A percentile compares a stretch with the other conserved stretches of the same genome.
Evolutionary conservation across 2,888 invertebrate genomes (phyloP).

Genomic region (Drosophila mulleri): DNA sequence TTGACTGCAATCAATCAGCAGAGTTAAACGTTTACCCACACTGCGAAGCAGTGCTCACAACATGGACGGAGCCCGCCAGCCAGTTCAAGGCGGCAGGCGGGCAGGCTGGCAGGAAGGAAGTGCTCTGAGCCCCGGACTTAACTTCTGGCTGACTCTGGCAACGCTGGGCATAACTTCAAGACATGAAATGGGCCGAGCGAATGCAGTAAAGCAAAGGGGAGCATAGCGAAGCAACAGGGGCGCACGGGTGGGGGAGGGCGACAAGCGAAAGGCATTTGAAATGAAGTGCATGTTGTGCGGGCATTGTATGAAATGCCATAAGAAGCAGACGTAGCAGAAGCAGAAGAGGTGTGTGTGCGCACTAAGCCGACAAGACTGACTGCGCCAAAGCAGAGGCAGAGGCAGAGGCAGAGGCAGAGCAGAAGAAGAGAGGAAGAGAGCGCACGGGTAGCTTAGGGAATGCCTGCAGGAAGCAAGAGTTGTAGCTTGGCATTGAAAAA

Average conservation of each 20-base stretch:
- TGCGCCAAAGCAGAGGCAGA: conserved; percentile 27
- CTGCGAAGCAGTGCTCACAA: neutral
- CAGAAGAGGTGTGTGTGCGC: conserved; percentile 14
- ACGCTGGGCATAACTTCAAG: conserved; percentile 59
- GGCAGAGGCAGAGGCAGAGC: neutral
- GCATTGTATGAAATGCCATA: conserved; percentile 43
- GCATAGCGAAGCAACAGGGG: neutral
- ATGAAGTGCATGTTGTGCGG: conserved; percentile 72
- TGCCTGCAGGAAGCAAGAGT: conserved; percentile 50
- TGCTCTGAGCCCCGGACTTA: conserved; percentile 54
- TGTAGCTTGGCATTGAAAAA: conserved; percentile 73
- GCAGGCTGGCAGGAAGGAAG: conserved; percentile 73
- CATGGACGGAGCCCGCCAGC: neutral
- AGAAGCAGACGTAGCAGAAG: conserved; percentile 3
- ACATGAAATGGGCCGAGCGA: conserved; percentile 63
- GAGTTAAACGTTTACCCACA: conserved; percentile 78
- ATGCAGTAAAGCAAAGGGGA: conserved; percentile 6
- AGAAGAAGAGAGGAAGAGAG: neutral
- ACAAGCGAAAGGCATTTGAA: conserved; percentile 65
- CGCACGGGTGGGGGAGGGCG: conserved; percentile 1
- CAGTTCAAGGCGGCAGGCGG: conserved; percentile 38
- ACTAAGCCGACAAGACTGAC: conserved; percentile 76
- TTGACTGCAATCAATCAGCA: conserved; percentile 81
- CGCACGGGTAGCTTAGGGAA: conserved; percentile 13
- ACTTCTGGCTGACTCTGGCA: conserved; percentile 36